phyloP scores from a whole-genome alignment of 2,888 invertebrate genomes.

The Megalurothrips usitatus region DNA sequence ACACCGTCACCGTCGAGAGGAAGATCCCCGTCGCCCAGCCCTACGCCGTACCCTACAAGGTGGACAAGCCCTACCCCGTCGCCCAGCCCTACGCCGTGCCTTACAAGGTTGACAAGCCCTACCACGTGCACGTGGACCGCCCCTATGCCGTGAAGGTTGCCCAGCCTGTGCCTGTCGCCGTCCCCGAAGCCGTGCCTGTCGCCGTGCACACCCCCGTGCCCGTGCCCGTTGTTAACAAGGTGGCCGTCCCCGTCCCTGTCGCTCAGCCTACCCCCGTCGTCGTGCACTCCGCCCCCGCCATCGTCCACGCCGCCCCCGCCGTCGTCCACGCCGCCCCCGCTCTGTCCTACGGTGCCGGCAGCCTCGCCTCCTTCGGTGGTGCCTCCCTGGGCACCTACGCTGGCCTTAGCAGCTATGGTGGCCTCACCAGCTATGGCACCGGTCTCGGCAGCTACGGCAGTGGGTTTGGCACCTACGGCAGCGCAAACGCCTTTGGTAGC shows the following conservation, averaged over 20 bases:
- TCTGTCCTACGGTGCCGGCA: background rate
- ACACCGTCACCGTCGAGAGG: too few relatives aligned
- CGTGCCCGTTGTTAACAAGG: background rate
- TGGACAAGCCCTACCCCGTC: too few relatives aligned
- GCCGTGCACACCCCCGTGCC: background rate
- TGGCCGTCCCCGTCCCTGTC: background rate
- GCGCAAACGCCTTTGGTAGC: too few relatives aligned
- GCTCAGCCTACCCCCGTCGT: background rate
- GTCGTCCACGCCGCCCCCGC: background rate
- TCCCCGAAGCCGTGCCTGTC: background rate
- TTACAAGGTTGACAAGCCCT: background rate
- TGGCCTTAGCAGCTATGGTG: background rate
- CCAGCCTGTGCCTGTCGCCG: background rate
- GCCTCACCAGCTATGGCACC: background rate
- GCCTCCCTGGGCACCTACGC: too few relatives aligned
- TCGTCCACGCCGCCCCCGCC: background rate
- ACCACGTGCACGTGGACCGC: background rate
- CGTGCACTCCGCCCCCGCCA: background rate
- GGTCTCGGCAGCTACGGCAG: background rate
- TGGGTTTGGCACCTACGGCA: too few relatives aligned
- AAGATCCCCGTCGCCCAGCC: too few relatives aligned
- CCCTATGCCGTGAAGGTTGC: background rate
- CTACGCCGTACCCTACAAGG: too few relatives aligned
- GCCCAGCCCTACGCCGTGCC: too few relatives aligned
- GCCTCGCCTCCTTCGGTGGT: background rate